Evolutionary conservation across 1,140 invertebrate genomes (phyloP).

Genomic region (Monochamus saltuarius): DNA sequence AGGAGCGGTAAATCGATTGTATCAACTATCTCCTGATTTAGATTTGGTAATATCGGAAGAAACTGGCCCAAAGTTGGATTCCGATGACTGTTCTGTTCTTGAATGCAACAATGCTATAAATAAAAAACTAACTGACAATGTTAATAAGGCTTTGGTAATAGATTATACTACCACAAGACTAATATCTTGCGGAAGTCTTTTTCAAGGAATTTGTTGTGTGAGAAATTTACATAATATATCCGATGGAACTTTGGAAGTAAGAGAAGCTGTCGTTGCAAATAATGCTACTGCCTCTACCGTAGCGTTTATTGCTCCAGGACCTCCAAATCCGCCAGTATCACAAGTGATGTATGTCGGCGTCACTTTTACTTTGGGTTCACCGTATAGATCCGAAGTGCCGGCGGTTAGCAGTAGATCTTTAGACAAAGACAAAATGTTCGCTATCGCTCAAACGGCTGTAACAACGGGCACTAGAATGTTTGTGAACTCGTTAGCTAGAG

Average conservation of each 20-base stretch:
- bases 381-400: conserved; percentile 91
- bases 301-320: conserved; percentile 94
- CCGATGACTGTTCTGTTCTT: conserved; percentile 82
- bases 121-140: conserved; percentile 80
- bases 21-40: conserved; percentile 87
- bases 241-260: conserved; percentile 71
- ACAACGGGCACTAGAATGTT: conserved; percentile 91
- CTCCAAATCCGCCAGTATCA: conserved; percentile 81
- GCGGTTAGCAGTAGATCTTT: conserved; percentile 91
- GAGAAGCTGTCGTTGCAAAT: conserved; percentile 91
- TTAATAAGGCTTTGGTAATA: conserved; percentile 94
- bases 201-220: conserved; percentile 88
- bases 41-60: conserved; percentile 72
- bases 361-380: conserved; percentile 89
- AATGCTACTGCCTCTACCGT: conserved; percentile 93
- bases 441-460: conserved; percentile 86
- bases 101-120: conserved; percentile 72
- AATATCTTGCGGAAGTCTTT: conserved; percentile 91
- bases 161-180: conserved; percentile 86
- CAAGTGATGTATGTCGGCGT: conserved; percentile 97
- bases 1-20: conserved; percentile 91
- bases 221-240: conserved; percentile 87
- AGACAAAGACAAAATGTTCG: conserved; percentile 83
- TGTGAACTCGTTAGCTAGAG: conserved; percentile 86
- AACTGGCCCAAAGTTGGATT: conserved; percentile 90